A percentile compares a stretch with the other conserved stretches of the same genome.
phyloP scores from a whole-genome alignment of 2,888 invertebrate species.

The Bedellia somnulentella region DNA sequence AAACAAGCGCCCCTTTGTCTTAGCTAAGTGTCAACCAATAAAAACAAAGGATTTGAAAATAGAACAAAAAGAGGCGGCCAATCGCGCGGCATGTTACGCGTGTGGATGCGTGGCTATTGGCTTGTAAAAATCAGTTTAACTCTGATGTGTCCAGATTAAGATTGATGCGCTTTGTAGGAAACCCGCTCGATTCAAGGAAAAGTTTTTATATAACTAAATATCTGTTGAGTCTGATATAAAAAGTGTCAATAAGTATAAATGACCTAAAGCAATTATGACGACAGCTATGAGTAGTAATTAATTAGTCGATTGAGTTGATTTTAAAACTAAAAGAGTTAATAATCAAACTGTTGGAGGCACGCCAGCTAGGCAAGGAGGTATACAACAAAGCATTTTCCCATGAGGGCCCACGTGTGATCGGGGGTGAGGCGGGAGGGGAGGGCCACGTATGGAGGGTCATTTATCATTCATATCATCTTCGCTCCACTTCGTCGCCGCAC shows the following conservation, averaged over 20 bases:
- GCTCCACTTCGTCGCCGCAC: constrained; percentile 62
- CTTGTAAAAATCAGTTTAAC: constrained; percentile 57
- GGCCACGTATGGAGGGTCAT: constrained; percentile 48
- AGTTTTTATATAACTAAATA: constrained; percentile 29
- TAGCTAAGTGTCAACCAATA: constrained; percentile 63
- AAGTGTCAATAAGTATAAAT: too few species aligned
- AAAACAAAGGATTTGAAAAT: constrained; percentile 61
- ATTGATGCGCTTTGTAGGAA: constrained; percentile 49
- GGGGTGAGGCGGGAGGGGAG: constrained; percentile 17
- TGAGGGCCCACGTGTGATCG: constrained; percentile 32
- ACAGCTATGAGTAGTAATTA: too few species aligned
- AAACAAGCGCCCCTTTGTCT: constrained; percentile 54
- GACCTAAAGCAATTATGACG: too few species aligned
- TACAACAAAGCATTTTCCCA: too few species aligned
- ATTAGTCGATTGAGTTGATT: too few species aligned
- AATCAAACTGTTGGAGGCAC: too few species aligned
- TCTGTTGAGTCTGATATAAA: constrained; percentile 23
- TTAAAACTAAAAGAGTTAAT: too few species aligned
- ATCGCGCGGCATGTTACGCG: constrained; percentile 52
- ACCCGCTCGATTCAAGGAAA: too few species aligned
- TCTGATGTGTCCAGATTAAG: constrained; percentile 52
- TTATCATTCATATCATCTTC: constrained; percentile 63
- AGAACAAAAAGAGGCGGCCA: constrained; percentile 58
- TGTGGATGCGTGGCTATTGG: constrained; percentile 57
- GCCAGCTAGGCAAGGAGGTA: too few species aligned